These are phyloP conservation scores for Telmatochromis sp. DNA, from an alignment of 2,113 vertebrate species.

Conservation along the genomic window DNA sequence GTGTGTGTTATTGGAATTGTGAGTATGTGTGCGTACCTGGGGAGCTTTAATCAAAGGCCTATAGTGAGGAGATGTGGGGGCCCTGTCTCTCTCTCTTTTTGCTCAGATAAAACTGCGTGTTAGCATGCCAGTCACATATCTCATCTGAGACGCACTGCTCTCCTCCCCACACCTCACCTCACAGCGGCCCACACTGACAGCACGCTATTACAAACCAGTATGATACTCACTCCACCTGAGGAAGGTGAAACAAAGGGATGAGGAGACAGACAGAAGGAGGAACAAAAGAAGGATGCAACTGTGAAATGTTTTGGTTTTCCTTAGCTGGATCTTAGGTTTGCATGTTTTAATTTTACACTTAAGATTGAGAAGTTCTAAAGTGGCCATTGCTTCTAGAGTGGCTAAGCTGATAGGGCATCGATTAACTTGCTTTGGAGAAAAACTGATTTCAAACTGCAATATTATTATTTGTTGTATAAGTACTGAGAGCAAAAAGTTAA, in stretches of 20 bases:
- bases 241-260: conserved; percentile 9
- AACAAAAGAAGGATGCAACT: conserved; percentile 9
- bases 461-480: not conserved
- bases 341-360: not conserved
- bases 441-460: not conserved
- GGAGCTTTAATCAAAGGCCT: conserved; percentile 72
- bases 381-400: not conserved
- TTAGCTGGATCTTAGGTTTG: not conserved
- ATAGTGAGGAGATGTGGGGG: conserved; percentile 45
- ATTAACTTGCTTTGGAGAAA: not conserved
- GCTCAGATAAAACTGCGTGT: conserved; percentile 72
- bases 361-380: not conserved
- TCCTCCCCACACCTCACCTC: conserved; percentile 46
- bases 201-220: conserved; percentile 68
- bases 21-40: conserved; percentile 57
- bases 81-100: conserved; percentile 37
- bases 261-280: not conserved
- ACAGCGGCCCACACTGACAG: conserved; percentile 64
- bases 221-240: conserved; percentile 56
- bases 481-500: not conserved
- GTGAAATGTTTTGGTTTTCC: not conserved
- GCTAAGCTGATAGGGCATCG: not conserved
- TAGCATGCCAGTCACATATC: conserved; percentile 79
- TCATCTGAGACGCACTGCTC: conserved; percentile 68
- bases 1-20: conserved; percentile 27